phyloP scores from a whole-genome alignment of 2,113 vertebrate species.

The Balaenoptera acutorostrata region DNA sequence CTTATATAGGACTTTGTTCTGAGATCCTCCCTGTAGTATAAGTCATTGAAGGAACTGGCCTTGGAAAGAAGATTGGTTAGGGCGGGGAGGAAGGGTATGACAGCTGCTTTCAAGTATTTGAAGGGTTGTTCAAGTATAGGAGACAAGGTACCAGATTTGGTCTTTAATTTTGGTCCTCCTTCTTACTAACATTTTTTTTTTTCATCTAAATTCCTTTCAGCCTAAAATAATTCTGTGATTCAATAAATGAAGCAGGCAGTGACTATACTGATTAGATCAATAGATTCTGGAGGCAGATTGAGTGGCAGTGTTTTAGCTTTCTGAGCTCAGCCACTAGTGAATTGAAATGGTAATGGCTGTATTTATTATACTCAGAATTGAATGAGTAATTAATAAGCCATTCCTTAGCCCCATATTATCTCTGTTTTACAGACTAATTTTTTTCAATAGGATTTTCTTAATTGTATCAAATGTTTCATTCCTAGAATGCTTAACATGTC shows the following conservation, averaged over 20 bases:
- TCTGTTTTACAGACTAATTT: slow-evolving; percentile 68
- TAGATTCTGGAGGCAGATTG: slow-evolving; percentile 42
- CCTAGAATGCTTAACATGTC: slow-evolving; percentile 48
- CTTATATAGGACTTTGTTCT: not conserved
- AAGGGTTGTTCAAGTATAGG: not conserved
- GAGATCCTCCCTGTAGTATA: not conserved
- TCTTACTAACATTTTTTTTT: not conserved
- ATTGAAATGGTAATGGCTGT: slow-evolving; percentile 59
- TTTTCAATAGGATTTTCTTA: slow-evolving; percentile 65
- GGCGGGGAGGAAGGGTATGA: not conserved
- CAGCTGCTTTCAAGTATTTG: not conserved
- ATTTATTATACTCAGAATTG: slow-evolving; percentile 63
- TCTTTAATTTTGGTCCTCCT: not conserved
- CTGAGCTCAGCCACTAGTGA: slow-evolving; percentile 48
- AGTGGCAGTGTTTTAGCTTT: slow-evolving; percentile 53
- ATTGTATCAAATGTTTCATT: slow-evolving; percentile 65
- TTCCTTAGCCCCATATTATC: slow-evolving; percentile 59
- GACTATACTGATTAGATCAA: slow-evolving; percentile 15
- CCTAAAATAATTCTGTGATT: slow-evolving; percentile 43
- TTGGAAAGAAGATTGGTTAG: not conserved
- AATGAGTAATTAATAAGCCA: slow-evolving; percentile 67
- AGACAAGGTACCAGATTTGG: not conserved
- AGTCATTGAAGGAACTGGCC: not conserved
- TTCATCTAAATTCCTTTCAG: slow-evolving; percentile 30
- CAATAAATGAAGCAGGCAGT: slow-evolving; percentile 23